phyloP scores from a whole-genome alignment of 2,888 invertebrate species.

The Nomada ferruginata region DNA sequence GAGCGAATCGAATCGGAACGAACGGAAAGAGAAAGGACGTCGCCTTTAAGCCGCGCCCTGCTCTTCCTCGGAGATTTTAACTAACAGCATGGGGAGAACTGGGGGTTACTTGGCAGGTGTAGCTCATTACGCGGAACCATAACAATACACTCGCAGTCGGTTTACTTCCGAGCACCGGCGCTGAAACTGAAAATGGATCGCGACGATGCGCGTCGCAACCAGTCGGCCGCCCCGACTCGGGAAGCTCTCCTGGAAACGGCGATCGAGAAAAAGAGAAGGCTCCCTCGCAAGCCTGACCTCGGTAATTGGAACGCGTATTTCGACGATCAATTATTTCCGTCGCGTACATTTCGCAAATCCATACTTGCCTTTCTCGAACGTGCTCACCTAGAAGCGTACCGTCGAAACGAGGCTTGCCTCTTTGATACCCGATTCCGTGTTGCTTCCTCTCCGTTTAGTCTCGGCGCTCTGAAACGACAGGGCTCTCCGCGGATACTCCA shows the following conservation, averaged over 20 bases:
- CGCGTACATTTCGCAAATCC: background rate
- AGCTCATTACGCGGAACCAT: constrained; percentile 12
- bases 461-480: constrained; percentile 8
- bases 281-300: constrained; percentile 7
- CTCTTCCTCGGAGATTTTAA: constrained; percentile 18
- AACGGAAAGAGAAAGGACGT: constrained; percentile 37
- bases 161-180: background rate
- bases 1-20: constrained; percentile 49
- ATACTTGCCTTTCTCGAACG: constrained; percentile 27
- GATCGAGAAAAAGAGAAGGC: constrained; percentile 20
- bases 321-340: constrained; percentile 16
- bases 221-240: background rate
- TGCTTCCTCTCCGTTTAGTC: background rate
- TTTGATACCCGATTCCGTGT: constrained; percentile 51
- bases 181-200: constrained; percentile 13
- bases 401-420: constrained; percentile 39
- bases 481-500: constrained; percentile 22
- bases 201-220: background rate
- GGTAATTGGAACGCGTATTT: constrained; percentile 31
- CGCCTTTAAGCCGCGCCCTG: constrained; percentile 34
- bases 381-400: constrained; percentile 10
- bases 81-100: background rate
- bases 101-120: constrained; percentile 16
- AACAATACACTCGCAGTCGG: background rate
- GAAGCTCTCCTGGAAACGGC: constrained; percentile 2